Base-by-base conservation (phyloP, 2,888 invertebrate genomes). In the Papilio gigon region DNA sequence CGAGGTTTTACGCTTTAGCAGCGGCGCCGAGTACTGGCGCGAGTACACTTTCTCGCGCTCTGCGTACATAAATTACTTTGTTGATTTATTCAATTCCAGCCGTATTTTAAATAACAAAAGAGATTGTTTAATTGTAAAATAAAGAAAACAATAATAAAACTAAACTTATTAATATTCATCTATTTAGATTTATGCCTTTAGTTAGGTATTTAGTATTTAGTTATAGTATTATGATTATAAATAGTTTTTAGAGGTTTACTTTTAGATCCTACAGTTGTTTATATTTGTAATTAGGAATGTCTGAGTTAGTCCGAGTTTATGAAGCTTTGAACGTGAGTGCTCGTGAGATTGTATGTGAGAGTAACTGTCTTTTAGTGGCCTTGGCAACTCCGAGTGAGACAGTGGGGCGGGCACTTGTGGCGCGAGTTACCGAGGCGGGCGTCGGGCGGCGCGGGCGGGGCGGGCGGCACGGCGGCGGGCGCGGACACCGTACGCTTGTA, bases 401-500 rank as follows among this genome's bases (percentile, higher is more conserved):
- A 14, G 40, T 63, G 63, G 20, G 42, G n/a, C 2, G 42, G 60
- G 33, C 17, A n/a, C 40, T 20, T 56, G 40, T 47, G 47, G 25
- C 1, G 17, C 56, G 58, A n/a, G 67, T 70, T 67, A 80, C 80
- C 80, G 69, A 94, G 94, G 86, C 95, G 76, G 14, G 94, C 93
- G 79, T 96, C 96, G 79, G 95, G 95, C 1, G 95, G 95, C 67
- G 97, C 96, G 11, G 98, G 98, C 12, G 98, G 98, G 6, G 98
- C 1, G 95, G n/a, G 95, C 67, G 95, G 93, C 90, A 97, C 95
- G 64, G 96, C 95, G 58, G 97, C 96, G 11, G 98, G 98, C 14
- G 98, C 98, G 6, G 98, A 98, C 93, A 98, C 97, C 60, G 98
- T 98, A 71, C 98, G 91, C 87, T 98, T 97, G 89, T 98, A 98